Evolutionary conservation across 2,888 invertebrate genomes (phyloP).

Genomic region (Autographa gamma): DNA sequence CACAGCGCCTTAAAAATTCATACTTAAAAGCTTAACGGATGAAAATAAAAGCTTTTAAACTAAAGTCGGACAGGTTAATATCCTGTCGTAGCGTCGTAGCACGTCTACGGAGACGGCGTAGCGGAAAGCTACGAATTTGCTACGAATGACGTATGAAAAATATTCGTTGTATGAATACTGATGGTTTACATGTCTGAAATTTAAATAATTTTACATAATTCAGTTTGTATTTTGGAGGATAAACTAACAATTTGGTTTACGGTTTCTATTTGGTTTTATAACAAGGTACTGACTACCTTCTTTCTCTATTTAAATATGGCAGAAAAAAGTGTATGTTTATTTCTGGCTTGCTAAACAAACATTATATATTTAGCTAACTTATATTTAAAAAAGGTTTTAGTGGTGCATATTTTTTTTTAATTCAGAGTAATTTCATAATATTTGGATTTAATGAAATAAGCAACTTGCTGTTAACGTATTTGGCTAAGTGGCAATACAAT

Average conservation of each 20-base stretch:
- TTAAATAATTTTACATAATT: conserved; percentile 14
- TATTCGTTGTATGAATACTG: conserved; percentile 48
- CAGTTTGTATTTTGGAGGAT: conserved; percentile 19
- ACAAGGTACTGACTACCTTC: not conserved
- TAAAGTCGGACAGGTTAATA: conserved; percentile 56
- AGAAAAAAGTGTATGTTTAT: not conserved
- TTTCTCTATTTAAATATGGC: not conserved
- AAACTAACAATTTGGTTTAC: not conserved
- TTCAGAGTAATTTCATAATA: too few species aligned
- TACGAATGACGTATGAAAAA: conserved; percentile 53
- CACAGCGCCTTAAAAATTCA: conserved; percentile 45
- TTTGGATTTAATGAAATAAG: too few species aligned
- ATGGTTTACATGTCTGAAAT: conserved; percentile 17
- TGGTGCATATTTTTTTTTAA: too few species aligned
- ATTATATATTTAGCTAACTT: too few species aligned
- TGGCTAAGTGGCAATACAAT: too few species aligned
- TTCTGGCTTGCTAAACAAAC: too few species aligned
- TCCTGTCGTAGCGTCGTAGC: conserved; percentile 54
- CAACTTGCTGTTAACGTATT: too few species aligned
- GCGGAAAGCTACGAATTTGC: conserved; percentile 54
- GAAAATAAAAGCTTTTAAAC: conserved; percentile 53
- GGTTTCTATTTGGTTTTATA: not conserved
- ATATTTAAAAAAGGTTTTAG: too few species aligned
- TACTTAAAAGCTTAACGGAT: conserved; percentile 48
- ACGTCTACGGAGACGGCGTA: conserved; percentile 54